Percentiles rank a stretch among this genome's conserved stretches.
These are phyloP conservation scores for Falco cherrug DNA, from an alignment of 2,797 vertebrate species.

Conservation along the genomic window DNA sequence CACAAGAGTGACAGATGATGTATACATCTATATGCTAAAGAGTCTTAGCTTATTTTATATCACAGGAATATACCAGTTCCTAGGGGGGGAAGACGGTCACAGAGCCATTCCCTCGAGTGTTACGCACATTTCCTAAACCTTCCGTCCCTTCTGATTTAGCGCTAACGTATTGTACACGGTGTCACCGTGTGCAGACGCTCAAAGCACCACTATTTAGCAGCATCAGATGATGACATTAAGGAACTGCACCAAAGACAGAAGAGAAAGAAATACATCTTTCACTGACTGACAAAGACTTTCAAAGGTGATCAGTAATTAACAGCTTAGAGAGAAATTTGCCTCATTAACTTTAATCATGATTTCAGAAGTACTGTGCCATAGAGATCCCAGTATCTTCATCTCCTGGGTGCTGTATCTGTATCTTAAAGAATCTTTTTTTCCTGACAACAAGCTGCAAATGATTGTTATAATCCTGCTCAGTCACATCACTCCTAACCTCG, in stretches of 20 bases:
- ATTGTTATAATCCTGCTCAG: background rate
- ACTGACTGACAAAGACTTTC: background rate
- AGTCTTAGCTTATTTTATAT: background rate
- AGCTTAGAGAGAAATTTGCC: background rate
- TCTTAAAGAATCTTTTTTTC: background rate
- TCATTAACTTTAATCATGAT: background rate
- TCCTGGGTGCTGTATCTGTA: background rate
- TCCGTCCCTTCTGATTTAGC: background rate
- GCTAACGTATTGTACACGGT: background rate
- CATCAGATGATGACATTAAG: background rate
- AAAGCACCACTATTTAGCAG: background rate
- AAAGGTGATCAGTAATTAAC: conserved; percentile 25
- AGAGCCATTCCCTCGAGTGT: background rate
- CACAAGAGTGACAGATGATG: background rate
- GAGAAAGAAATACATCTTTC: background rate
- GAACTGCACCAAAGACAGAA: background rate
- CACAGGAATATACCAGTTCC: background rate
- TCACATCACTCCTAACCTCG: background rate
- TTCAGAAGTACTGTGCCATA: background rate
- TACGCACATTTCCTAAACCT: background rate
- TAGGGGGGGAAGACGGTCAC: background rate
- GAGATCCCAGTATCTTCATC: background rate
- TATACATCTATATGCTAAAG: background rate
- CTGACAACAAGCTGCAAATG: background rate
- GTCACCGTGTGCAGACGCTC: background rate